These are phyloP conservation scores for Pseudococcus viburni DNA, from an alignment of 2,888 invertebrate species.

Conservation along the genomic window DNA sequence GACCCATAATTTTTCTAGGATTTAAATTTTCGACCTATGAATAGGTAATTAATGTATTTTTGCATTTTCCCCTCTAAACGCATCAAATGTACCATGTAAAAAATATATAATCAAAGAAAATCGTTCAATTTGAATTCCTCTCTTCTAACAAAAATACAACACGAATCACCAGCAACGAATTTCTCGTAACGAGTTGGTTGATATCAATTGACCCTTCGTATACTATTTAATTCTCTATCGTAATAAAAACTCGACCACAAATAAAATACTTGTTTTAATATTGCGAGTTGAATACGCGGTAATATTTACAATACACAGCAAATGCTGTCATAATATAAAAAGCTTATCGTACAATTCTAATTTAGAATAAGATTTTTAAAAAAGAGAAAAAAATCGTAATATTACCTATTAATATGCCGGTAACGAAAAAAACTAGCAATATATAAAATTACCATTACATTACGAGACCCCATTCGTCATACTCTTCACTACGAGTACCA, in stretches of 20 bases:
- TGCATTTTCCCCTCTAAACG: too few relatives aligned
- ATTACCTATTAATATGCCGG: conserved; percentile 23
- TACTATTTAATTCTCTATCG: background rate
- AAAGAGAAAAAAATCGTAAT: background rate
- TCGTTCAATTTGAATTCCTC: background rate
- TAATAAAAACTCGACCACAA: background rate
- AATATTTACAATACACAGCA: conserved; percentile 30
- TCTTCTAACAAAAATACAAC: too few relatives aligned
- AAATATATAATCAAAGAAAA: too few relatives aligned
- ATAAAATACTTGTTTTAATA: conserved; percentile 43
- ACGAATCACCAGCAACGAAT: background rate
- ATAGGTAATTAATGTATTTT: too few relatives aligned
- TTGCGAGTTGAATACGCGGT: background rate
- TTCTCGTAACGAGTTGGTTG: background rate
- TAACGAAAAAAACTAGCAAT: conserved; percentile 53
- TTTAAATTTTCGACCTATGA: too few relatives aligned
- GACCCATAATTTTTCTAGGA: too few relatives aligned
- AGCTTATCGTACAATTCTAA: conserved; percentile 51
- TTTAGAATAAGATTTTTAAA: background rate
- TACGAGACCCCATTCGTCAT: background rate
- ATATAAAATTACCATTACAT: conserved; percentile 47
- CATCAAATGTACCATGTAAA: too few relatives aligned
- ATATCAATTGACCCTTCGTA: background rate
- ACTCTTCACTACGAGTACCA: background rate
- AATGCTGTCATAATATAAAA: conserved; percentile 37